A percentile compares a stretch with the other conserved stretches of the same genome.
Evolutionary conservation across 1,140 invertebrate genomes (phyloP).

Genomic region (Drosophila murphyi): DNA sequence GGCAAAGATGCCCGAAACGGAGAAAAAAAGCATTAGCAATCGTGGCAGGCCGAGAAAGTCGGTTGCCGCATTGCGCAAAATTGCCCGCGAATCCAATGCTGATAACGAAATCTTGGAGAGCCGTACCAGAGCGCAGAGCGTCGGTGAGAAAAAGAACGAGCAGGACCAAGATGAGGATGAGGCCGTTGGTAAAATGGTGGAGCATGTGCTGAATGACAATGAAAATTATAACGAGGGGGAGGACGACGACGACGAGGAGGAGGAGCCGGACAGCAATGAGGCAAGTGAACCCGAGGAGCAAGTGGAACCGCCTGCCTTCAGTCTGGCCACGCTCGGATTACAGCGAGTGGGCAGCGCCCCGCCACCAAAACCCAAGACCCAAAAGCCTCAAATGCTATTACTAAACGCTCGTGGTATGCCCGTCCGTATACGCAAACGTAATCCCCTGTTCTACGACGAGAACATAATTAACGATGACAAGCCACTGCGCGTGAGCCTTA

Average conservation of each 20-base stretch:
- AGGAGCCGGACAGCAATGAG: constrained; percentile 75
- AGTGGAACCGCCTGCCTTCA: constrained; percentile 88
- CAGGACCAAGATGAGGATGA: constrained; percentile 21
- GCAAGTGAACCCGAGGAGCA: constrained; percentile 85
- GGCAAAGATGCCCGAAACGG: constrained; percentile 66
- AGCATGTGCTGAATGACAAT: constrained; percentile 35
- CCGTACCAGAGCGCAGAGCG: background rate
- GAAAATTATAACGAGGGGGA: constrained; percentile 50
- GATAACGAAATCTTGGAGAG: constrained; percentile 12
- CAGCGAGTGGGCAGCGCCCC: constrained; percentile 91
- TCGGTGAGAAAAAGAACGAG: constrained; percentile 6
- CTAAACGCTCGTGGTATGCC: constrained; percentile 95
- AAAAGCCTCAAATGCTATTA: constrained; percentile 89
- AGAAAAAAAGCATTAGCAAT: constrained; percentile 25
- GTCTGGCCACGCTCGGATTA: constrained; percentile 90
- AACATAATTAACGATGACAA: constrained; percentile 93
- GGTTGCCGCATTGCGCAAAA: constrained; percentile 18
- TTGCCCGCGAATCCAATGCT: constrained; percentile 12
- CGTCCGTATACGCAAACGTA: constrained; percentile 94
- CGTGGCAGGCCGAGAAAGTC: constrained; percentile 55
- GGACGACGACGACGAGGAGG: constrained; percentile 28
- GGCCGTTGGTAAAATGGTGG: background rate
- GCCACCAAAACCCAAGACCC: constrained; percentile 88
- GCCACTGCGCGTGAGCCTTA: constrained; percentile 87
- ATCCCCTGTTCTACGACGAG: constrained; percentile 95